Evolutionary conservation across 2,113 vertebrate genomes (phyloP).

Genomic region (Miniopterus natalensis): DNA sequence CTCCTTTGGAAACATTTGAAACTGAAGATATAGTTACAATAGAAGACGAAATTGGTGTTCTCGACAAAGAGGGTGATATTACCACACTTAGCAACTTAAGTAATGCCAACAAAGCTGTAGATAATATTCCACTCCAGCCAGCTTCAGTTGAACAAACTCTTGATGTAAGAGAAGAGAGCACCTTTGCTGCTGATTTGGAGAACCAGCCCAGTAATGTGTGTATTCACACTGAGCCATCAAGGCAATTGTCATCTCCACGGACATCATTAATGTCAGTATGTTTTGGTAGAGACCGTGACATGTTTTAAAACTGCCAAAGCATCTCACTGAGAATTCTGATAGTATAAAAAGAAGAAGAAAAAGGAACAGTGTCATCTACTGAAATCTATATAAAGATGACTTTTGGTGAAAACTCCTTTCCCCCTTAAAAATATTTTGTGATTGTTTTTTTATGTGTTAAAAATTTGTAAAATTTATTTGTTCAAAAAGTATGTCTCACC

Average conservation of each 20-base stretch:
- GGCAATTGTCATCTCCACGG: slow-evolving; percentile 76
- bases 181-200: slow-evolving; percentile 58
- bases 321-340: slow-evolving; percentile 77
- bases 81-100: slow-evolving; percentile 58
- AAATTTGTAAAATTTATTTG: slow-evolving; percentile 79
- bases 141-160: slow-evolving; percentile 68
- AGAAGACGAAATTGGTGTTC: slow-evolving; percentile 68
- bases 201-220: slow-evolving; percentile 45
- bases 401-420: slow-evolving; percentile 60
- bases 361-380: slow-evolving; percentile 65
- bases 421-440: slow-evolving; percentile 60
- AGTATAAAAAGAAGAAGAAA: slow-evolving; percentile 81
- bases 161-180: slow-evolving; percentile 62
- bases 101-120: slow-evolving; percentile 62
- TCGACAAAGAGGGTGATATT: slow-evolving; percentile 61
- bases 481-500: slow-evolving; percentile 72
- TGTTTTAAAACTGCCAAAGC: slow-evolving; percentile 86
- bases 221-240: slow-evolving; percentile 78
- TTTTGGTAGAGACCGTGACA: slow-evolving; percentile 78
- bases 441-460: slow-evolving; percentile 71
- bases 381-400: slow-evolving; percentile 70
- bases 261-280: slow-evolving; percentile 78
- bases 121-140: slow-evolving; percentile 55
- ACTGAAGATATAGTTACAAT: slow-evolving; percentile 77
- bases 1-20: slow-evolving; percentile 63